These are phyloP conservation scores for Daubentonia madagascariensis DNA, from an alignment of 2,113 vertebrate genomes.

Conservation along the genomic window DNA sequence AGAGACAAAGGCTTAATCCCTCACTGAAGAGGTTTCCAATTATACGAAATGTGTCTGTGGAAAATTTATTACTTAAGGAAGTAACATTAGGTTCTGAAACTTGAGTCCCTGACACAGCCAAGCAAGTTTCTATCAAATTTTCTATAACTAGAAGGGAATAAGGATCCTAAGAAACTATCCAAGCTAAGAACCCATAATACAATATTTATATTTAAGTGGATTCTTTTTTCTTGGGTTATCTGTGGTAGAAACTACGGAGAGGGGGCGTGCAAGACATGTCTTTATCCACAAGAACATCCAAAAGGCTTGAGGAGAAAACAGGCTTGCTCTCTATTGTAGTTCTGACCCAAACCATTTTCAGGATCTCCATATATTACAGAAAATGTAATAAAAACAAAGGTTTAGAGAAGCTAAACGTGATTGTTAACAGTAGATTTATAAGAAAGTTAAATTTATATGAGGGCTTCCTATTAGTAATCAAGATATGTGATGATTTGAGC, in stretches of 20 bases:
- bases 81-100: background rate
- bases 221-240: background rate
- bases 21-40: conserved; percentile 57
- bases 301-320: background rate
- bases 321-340: background rate
- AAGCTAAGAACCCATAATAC: background rate
- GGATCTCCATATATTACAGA: too few relatives aligned
- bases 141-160: background rate
- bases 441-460: background rate
- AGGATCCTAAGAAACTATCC: background rate
- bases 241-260: background rate
- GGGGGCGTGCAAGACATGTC: accelerated
- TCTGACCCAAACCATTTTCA: background rate
- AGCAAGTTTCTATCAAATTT: background rate
- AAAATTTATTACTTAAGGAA: conserved; percentile 59
- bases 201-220: background rate
- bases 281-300: accelerated
- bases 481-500: background rate
- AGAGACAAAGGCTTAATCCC: conserved; percentile 64
- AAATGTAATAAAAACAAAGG: background rate
- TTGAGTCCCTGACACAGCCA: background rate
- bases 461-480: background rate
- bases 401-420: background rate
- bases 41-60: conserved; percentile 56
- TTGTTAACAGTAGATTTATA: background rate